Evolutionary conservation across 2,888 invertebrate genomes (phyloP).

Genomic region (Platynereis dumerilii): DNA sequence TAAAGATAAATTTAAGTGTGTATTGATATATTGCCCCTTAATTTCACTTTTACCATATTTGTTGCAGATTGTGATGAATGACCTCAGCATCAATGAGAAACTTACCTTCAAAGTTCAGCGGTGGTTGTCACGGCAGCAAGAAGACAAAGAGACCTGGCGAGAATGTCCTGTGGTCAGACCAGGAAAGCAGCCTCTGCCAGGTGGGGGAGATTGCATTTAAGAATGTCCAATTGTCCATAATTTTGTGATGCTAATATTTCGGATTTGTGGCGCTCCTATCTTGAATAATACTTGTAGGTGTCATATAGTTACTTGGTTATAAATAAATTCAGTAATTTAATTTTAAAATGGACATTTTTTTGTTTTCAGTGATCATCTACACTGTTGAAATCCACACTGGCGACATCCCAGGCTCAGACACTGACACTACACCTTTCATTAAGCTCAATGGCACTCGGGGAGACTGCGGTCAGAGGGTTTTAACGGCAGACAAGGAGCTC

Average conservation of each 20-base stretch:
- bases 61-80: conserved; percentile 39
- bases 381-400: conserved; percentile 41
- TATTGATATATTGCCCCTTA: too few relatives aligned
- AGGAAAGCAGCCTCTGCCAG: conserved; percentile 47
- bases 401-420: conserved; percentile 36
- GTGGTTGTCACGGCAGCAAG: conserved; percentile 54
- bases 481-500: conserved; percentile 29
- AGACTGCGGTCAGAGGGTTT: conserved; percentile 37
- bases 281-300: too few relatives aligned
- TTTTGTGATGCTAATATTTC: too few relatives aligned
- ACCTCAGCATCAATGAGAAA: conserved; percentile 36
- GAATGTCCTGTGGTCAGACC: conserved; percentile 53
- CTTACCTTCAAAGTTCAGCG: conserved; percentile 45
- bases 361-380: conserved; percentile 8
- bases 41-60: too few relatives aligned
- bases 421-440: conserved; percentile 38
- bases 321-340: too few relatives aligned
- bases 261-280: too few relatives aligned
- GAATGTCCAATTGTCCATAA: too few relatives aligned
- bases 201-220: too few relatives aligned
- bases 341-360: not conserved
- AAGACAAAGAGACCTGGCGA: conserved; percentile 53
- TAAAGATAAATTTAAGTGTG: too few relatives aligned
- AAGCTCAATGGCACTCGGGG: conserved; percentile 36
- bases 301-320: too few relatives aligned